Evolutionary conservation across 2,113 vertebrate genomes (phyloP).

Genomic region (Myiagra hebetior): DNA sequence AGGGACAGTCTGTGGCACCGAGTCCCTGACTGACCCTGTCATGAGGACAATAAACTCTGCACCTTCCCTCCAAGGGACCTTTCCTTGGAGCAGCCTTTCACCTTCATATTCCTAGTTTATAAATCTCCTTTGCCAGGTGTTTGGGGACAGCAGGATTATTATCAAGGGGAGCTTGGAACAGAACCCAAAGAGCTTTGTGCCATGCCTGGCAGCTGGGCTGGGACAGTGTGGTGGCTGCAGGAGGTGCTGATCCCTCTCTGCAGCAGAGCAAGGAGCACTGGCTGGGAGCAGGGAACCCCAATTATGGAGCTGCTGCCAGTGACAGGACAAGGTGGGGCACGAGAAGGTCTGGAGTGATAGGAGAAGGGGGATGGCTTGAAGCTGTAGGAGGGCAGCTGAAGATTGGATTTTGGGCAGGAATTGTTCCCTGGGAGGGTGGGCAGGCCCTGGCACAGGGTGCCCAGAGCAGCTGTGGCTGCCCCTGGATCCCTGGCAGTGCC

Average conservation of each 20-base stretch:
- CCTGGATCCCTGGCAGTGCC: not conserved
- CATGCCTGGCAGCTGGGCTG: not conserved
- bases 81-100: not conserved
- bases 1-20: not conserved
- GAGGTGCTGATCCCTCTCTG: not conserved
- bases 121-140: not conserved
- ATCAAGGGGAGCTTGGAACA: not conserved
- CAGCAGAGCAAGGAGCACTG: not conserved
- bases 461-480: not conserved
- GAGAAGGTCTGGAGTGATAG: not conserved
- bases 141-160: not conserved
- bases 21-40: not conserved
- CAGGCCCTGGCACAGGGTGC: not conserved
- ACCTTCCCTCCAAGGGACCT: not conserved
- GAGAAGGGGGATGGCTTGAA: not conserved
- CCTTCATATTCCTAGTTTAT: not conserved
- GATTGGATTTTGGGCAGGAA: not conserved
- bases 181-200: fast-evolving
- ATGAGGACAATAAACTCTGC: not conserved
- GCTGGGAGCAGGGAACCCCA: not conserved
- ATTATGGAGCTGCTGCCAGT: not conserved
- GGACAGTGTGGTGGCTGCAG: not conserved
- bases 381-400: not conserved
- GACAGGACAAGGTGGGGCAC: not conserved
- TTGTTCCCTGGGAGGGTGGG: fast-evolving